phyloP scores from a whole-genome alignment of 2,888 invertebrate species.

The Machimus atricapillus region DNA sequence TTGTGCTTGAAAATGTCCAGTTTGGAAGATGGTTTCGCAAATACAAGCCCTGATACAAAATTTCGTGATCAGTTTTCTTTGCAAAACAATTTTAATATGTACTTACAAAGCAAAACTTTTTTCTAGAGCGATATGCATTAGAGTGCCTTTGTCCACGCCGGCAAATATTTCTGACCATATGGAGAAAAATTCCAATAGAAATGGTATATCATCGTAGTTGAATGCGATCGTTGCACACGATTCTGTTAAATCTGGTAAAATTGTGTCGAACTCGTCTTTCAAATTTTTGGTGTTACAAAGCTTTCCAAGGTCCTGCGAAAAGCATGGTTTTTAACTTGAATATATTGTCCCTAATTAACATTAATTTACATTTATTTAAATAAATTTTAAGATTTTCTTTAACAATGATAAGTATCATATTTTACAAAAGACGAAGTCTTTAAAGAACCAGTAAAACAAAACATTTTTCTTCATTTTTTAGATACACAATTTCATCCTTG shows the following conservation, averaged over 20 bases:
- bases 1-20: slow-evolving; percentile 14
- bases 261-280: not conserved
- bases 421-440: too few species aligned
- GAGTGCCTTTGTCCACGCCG: not conserved
- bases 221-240: not conserved
- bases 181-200: not conserved
- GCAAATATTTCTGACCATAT: not conserved
- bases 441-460: too few species aligned
- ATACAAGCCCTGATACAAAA: not conserved
- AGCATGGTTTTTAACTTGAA: too few species aligned
- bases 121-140: not conserved
- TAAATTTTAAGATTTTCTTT: not conserved
- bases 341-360: too few species aligned
- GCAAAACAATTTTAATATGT: not conserved
- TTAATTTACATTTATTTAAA: too few species aligned
- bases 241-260: not conserved
- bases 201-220: not conserved
- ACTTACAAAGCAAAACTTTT: not conserved
- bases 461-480: too few species aligned
- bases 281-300: not conserved
- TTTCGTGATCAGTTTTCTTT: not conserved
- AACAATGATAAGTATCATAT: too few species aligned
- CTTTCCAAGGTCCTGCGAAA: not conserved
- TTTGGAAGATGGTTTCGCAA: not conserved
- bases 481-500: too few species aligned